Conservation (phyloP, 2,797 vertebrate genomes). For the Neopelma chrysocephalum region DNA sequence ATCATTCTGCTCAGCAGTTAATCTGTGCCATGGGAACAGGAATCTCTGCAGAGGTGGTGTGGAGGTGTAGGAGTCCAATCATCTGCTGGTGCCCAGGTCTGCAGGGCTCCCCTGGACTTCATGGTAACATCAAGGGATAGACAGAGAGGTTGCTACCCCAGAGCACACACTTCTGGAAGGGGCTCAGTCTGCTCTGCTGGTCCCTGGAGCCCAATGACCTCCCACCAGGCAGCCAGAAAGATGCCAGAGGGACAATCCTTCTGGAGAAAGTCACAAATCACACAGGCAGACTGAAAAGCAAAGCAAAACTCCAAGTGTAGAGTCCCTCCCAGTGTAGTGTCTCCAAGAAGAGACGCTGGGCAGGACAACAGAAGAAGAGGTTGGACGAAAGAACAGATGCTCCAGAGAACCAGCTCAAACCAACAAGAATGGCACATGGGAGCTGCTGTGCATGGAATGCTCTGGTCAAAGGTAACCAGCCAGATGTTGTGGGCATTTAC, state of each 20-base stretch:
- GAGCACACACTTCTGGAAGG: not conserved
- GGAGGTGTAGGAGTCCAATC: not conserved
- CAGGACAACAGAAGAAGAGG: not conserved
- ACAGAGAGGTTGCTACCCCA: not conserved
- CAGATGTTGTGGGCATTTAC: not conserved
- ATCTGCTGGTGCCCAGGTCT: not conserved
- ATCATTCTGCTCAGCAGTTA: not conserved
- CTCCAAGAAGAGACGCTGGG: not conserved
- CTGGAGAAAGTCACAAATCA: not conserved
- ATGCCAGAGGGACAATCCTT: not conserved
- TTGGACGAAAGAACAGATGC: fast-evolving
- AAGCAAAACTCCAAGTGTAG: not conserved
- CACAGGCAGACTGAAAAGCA: not conserved
- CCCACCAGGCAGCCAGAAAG: not conserved
- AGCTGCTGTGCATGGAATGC: not conserved
- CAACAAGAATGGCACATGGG: not conserved
- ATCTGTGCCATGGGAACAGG: not conserved
- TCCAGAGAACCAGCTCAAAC: not conserved
- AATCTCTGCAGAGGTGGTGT: not conserved
- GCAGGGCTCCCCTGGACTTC: not conserved
- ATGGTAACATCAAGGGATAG: not conserved
- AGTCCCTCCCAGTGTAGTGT: not conserved
- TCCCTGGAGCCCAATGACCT: not conserved
- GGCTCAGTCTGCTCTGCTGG: not conserved
- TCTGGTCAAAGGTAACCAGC: not conserved